These are phyloP conservation scores for Calidris pugnax DNA, from an alignment of 2,113 vertebrate genomes.

Conservation along the genomic window DNA sequence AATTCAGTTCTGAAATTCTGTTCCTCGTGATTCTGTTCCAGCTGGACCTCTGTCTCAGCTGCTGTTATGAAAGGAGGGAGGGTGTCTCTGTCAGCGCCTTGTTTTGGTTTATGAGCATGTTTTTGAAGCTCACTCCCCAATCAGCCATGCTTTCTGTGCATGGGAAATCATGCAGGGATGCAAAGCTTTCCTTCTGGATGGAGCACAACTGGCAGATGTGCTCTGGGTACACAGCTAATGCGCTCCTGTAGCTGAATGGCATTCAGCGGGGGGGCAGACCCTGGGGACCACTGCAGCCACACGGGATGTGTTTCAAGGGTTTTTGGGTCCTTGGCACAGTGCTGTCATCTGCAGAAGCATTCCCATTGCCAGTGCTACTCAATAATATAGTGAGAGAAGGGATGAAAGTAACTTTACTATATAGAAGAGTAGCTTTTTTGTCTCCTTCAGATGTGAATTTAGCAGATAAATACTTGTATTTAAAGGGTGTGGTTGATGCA, in stretches of 20 bases:
- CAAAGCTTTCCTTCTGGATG: neutral
- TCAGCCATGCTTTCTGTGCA: neutral
- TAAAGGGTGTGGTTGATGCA: neutral
- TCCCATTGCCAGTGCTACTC: neutral
- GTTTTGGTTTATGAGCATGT: neutral
- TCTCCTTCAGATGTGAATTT: neutral
- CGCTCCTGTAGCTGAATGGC: neutral
- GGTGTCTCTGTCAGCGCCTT: neutral
- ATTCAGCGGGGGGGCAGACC: neutral
- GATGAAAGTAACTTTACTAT: neutral
- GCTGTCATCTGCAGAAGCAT: neutral
- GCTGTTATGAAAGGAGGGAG: neutral
- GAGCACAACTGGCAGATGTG: rapidly evolving
- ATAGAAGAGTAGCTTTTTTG: neutral
- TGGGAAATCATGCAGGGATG: neutral
- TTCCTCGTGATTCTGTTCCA: neutral
- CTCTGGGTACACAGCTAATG: neutral
- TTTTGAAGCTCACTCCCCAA: neutral
- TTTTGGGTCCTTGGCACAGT: neutral
- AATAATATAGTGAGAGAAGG: neutral
- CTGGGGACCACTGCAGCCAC: neutral
- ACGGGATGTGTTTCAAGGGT: neutral
- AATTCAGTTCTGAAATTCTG: neutral
- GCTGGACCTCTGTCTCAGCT: neutral
- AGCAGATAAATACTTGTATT: neutral